Base-by-base conservation (phyloP, 2,888 invertebrate genomes). In the Diaprepes abbreviatus region DNA sequence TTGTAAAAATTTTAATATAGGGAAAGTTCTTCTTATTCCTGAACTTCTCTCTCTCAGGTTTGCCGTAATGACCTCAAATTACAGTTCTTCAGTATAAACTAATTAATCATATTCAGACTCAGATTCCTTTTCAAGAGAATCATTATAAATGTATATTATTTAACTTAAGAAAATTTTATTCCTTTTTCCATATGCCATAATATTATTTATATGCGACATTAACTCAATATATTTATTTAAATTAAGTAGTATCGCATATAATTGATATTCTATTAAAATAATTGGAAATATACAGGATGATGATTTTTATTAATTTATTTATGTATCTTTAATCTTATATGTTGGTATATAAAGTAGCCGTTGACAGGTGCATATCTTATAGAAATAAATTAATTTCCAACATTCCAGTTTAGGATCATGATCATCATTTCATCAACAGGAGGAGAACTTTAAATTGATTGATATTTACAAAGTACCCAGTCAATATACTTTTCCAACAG, bases 31-130 rank as follows among this genome's bases (percentile, higher is more conserved):
- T 40, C 17, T 17, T 40, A 40, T 17, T 9, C 10, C 9, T 40
- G 17, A 17, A 40, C 7, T 16, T 9, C 14, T 40, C 4, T 6
- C 10, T 45, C 24, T n/a, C 24, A 24, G 45, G 17, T 38, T 24
- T 14, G 14, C 3, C n/a, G 2, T 66, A 66, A 66, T 52, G 66
- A 59, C 43, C 59, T 40, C 5, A 66, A 66, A 66, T 66, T 66
- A 66, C 59, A 59, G 66, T 59, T 66, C 66, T 31, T 38, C 40
- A 17, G 54, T 31, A 52, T 50, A 66, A 40, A 33, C 50, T 43
- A 66, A 66, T 66, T 66, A 66, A 66, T 66, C 66, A 59, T 50
- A 50, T 50, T 50, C 28, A 40, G 40, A 24, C 3, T 24, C 24
- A 24, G 5, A 38, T 45, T 66, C 48, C 66, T 45, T 66, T 35